Percentiles rank a stretch among this genome's conserved stretches.
Conservation (phyloP, 2,797 vertebrate species). For the Falco novaeseelandiae region DNA sequence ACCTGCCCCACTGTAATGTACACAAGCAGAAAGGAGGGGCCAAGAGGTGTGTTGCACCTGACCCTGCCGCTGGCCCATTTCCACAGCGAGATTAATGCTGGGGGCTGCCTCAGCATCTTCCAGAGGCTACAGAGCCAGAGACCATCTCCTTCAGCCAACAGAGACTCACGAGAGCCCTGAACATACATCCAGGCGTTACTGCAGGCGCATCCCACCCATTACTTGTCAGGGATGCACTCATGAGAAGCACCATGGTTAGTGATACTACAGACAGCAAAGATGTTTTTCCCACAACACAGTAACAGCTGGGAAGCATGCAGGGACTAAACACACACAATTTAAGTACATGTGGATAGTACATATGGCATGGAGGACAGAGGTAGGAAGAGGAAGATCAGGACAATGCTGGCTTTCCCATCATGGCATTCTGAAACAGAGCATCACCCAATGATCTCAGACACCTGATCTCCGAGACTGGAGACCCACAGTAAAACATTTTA, state of each 20-base stretch:
- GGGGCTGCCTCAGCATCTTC: not conserved
- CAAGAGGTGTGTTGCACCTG: not conserved
- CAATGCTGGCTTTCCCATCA: not conserved
- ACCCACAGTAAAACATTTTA: not conserved
- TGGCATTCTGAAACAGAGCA: not conserved
- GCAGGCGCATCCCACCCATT: not conserved
- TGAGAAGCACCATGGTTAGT: not conserved
- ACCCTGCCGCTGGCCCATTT: not conserved
- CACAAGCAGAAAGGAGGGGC: constrained; percentile 33
- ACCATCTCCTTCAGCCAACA: not conserved
- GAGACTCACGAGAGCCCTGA: not conserved
- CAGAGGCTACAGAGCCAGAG: not conserved
- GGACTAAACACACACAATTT: not conserved
- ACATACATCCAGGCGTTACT: not conserved
- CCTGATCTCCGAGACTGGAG: not conserved
- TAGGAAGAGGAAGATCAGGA: not conserved
- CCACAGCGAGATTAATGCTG: not conserved
- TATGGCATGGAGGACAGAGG: rapidly evolving
- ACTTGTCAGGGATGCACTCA: not conserved
- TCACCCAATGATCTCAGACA: not conserved
- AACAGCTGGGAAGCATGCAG: not conserved
- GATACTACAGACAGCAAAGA: not conserved
- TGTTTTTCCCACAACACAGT: rapidly evolving
- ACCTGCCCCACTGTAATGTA: not conserved
- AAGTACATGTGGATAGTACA: not conserved